These are phyloP conservation scores for Sminthurinus aureus DNA, from an alignment of 2,888 invertebrate species.

Conservation along the genomic window DNA sequence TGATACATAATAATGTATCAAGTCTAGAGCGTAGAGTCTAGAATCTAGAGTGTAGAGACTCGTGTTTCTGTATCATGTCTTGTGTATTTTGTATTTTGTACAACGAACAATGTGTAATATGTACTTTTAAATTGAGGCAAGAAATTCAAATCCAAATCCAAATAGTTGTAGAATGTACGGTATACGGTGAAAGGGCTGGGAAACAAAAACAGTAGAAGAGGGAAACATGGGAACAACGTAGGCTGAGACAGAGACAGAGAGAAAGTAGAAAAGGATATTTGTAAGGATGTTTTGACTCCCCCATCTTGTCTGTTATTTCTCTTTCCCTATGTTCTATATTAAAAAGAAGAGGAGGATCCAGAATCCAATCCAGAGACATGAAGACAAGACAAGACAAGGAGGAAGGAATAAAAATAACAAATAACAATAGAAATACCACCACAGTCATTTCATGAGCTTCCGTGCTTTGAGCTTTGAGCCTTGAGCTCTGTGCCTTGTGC, in stretches of 20 bases:
- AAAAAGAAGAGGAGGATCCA: background rate
- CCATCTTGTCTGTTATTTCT: too few relatives aligned
- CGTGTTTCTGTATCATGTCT: background rate
- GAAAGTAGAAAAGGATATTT: background rate
- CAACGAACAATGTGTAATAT: too few relatives aligned
- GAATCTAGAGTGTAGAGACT: too few relatives aligned
- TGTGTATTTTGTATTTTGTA: background rate
- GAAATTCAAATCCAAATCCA: too few relatives aligned
- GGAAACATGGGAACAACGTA: too few relatives aligned
- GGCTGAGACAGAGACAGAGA: too few relatives aligned
- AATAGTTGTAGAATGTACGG: too few relatives aligned
- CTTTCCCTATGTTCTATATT: background rate
- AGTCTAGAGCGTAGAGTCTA: too few relatives aligned
- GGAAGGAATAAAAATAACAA: background rate
- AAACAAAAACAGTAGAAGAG: too few relatives aligned
- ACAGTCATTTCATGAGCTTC: background rate
- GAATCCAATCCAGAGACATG: background rate
- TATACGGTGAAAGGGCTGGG: background rate
- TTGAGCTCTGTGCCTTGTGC: too few relatives aligned
- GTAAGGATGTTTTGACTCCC: background rate
- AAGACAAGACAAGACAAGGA: constrained; percentile 6
- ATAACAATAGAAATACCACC: background rate
- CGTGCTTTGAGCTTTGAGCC: background rate
- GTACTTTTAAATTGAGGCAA: background rate
- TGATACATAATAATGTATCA: background rate